phyloP scores from a whole-genome alignment of 2,797 vertebrate species.

The Botia kubotai region DNA sequence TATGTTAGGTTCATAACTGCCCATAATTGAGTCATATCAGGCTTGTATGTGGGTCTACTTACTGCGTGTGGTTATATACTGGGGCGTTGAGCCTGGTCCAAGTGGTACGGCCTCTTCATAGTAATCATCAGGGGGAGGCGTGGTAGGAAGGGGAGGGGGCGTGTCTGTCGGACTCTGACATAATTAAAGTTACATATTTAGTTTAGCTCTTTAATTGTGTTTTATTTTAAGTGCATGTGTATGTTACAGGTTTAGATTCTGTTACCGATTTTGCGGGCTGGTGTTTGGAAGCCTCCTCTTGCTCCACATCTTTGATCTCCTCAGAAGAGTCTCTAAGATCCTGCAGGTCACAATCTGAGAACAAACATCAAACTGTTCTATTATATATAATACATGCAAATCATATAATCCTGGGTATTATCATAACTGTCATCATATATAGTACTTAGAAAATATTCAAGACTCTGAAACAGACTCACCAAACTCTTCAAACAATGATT shows the following conservation, averaged over 20 bases:
- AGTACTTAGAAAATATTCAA: neutral
- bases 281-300: conserved; percentile 72
- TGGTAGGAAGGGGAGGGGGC: conserved; percentile 89
- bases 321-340: conserved; percentile 89
- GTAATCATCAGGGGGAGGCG: conserved; percentile 94
- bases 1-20: conserved; percentile 17
- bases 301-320: conserved; percentile 82
- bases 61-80: conserved; percentile 88
- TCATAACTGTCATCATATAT: neutral
- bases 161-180: conserved; percentile 81
- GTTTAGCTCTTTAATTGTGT: neutral
- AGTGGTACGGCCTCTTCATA: conserved; percentile 96
- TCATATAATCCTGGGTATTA: neutral
- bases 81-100: conserved; percentile 86
- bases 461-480: conserved; percentile 74
- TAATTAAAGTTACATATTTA: conserved; percentile 8
- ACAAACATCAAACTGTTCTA: conserved; percentile 35
- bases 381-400: neutral
- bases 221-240: neutral
- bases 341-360: conserved; percentile 90
- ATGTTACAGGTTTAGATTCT: neutral
- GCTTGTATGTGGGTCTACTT: conserved; percentile 56
- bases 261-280: conserved; percentile 76
- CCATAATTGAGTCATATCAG: neutral
- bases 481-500: conserved; percentile 96